Evolutionary conservation across 2,888 invertebrate species (phyloP).

Genomic region (Drosophila planitibia): DNA sequence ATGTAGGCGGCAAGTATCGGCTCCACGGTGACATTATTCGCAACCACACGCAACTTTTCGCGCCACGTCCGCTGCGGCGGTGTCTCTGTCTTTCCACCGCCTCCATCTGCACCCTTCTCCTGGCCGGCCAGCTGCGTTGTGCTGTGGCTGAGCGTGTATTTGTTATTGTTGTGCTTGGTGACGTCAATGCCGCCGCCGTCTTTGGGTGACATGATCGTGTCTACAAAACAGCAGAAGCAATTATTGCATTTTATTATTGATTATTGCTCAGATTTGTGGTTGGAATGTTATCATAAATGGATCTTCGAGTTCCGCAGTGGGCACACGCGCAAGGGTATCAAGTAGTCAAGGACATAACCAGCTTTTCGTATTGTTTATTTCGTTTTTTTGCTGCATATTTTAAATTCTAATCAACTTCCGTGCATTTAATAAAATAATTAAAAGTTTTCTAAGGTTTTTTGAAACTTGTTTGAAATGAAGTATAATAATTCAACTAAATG

Average conservation of each 20-base stretch:
- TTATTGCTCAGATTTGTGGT: not conserved
- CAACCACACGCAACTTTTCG: constrained; percentile 86
- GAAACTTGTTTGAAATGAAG: not conserved
- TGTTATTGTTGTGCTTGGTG: constrained; percentile 50
- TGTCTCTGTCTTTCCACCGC: constrained; percentile 15
- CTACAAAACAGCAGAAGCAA: not conserved
- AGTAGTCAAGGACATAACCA: not conserved
- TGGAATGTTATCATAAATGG: not conserved
- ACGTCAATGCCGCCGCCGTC: constrained; percentile 58
- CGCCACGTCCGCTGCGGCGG: constrained; percentile 71
- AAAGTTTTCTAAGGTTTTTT: not conserved
- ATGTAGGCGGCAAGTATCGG: constrained; percentile 89
- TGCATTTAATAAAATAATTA: not conserved
- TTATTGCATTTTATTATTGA: not conserved
- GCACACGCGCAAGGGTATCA: not conserved
- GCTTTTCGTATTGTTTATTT: not conserved
- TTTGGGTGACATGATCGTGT: constrained; percentile 60
- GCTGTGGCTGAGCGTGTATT: constrained; percentile 58
- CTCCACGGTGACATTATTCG: constrained; percentile 88
- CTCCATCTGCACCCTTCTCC: constrained; percentile 30
- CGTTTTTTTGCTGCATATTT: not conserved
- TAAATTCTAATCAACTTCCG: not conserved
- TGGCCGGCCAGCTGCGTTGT: constrained; percentile 9
- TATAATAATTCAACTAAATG: no score
- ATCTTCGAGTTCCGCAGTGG: not conserved